Evolutionary conservation across 2,113 vertebrate genomes (phyloP), one percentile per base, ranked within the genome.

Genomic region (Phrynosoma platyrhinos): DNA sequence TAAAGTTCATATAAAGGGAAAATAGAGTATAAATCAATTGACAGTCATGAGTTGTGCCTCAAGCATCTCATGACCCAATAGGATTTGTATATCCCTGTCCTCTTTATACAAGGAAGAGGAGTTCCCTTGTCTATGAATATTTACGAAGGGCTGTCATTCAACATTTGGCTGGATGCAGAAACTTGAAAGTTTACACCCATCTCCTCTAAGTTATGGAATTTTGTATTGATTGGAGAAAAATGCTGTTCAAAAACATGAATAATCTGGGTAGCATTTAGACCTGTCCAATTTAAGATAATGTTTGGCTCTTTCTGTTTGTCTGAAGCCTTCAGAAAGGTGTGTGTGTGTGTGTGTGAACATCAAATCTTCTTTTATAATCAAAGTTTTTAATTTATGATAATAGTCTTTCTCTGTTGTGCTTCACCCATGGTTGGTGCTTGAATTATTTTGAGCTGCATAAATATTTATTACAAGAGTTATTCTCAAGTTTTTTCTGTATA

Each of bases 391-490:
- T 91, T 93, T 94, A 91, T 88, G 55, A 13, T 94, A 89, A 85
- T 79, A n/a, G 13, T 25, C 32, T 64, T 86, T 86, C 76, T 89
- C 47, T 72, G 47, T 86, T 79, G 82, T 94, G 27, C 75, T 88
- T 92, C 78, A 77, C 64, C 84, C 66, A 74, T 84, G 82, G 71
- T 42, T 94, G 79, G 87, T 79, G 94, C 69, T 80, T 94, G 81
- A 93, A 83, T 94, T 79, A 90, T 79, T 79, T 18, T 74, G 64
- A 79, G 88, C 88, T 83, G 83, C 18, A 88, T 30, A 64, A 91
- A 85, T 88, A 89, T 82, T 92, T 94, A 83, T 83, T 91, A 78
- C 79, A 32, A 71, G 87, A 85, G 89, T 88, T 90, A 71, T 83
- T 91, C 78, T 84, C 87, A 58, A 16, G 55, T 58, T 93, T n/a